Conservation (phyloP, 2,113 vertebrate species). For the Hydropotes inermis region DNA sequence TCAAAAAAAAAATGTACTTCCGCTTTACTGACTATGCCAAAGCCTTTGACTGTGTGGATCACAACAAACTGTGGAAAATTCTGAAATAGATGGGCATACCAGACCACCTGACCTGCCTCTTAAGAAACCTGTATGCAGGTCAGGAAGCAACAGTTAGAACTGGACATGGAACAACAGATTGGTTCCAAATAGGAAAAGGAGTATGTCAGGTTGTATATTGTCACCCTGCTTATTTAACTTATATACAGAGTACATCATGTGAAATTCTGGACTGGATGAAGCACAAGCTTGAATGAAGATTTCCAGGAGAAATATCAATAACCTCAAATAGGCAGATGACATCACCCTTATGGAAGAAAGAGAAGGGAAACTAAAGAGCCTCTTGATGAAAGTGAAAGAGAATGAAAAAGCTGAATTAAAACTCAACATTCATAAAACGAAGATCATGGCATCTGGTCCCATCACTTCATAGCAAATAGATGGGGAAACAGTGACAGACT, state of each 20-base stretch:
- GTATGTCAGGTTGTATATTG: background rate
- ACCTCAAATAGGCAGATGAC: background rate
- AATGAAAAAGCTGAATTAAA: background rate
- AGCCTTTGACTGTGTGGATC: background rate
- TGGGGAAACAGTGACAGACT: background rate
- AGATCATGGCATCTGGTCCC: background rate
- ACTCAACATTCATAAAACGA: background rate
- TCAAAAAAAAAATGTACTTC: background rate
- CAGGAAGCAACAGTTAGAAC: background rate
- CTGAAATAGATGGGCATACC: background rate
- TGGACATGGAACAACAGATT: background rate
- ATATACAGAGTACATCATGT: background rate
- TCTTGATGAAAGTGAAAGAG: background rate
- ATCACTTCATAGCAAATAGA: background rate
- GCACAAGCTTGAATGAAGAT: background rate
- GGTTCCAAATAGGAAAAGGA: background rate
- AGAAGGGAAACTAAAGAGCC: background rate
- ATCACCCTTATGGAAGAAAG: background rate
- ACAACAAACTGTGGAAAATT: background rate
- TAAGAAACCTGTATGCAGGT: background rate
- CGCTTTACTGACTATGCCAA: background rate
- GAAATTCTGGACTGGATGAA: background rate
- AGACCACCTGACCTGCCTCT: background rate
- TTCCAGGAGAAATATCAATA: background rate
- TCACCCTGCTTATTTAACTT: background rate